phyloP scores from a whole-genome alignment of 1,140 invertebrate genomes.

The Drosophila bocki region DNA sequence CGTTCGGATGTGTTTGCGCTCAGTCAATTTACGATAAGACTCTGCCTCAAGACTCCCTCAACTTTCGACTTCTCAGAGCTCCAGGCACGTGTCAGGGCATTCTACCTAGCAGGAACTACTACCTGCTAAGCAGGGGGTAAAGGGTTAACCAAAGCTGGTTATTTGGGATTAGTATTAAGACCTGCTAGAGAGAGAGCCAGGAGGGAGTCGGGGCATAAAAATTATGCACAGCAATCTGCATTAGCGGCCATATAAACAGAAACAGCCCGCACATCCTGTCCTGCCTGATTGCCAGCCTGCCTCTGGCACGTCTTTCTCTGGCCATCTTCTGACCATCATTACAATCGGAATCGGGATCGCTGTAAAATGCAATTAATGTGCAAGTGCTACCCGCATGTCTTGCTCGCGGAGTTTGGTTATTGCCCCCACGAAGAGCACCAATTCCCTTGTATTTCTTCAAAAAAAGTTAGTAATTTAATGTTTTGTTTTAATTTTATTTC shows the following conservation, averaged over 20 bases:
- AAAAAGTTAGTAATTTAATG: neutral
- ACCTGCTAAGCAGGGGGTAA: slow-evolving; percentile 2
- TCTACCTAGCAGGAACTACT: neutral
- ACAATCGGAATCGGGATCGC: neutral
- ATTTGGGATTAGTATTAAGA: slow-evolving; percentile 49
- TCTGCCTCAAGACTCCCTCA: neutral
- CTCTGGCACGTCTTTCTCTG: no score
- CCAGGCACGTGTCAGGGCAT: slow-evolving; percentile 17
- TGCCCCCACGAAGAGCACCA: neutral
- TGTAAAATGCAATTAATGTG: slow-evolving; percentile 23
- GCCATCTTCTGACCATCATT: neutral
- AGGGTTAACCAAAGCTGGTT: neutral
- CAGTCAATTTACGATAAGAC: slow-evolving; percentile 41
- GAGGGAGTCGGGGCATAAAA: slow-evolving; percentile 3
- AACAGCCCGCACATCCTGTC: slow-evolving; percentile 45
- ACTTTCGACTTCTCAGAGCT: neutral
- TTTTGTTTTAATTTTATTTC: slow-evolving; percentile 11
- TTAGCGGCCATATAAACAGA: slow-evolving; percentile 21
- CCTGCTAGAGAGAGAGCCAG: slow-evolving; percentile 3
- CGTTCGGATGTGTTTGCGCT: slow-evolving; percentile 14
- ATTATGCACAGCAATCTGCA: slow-evolving; percentile 27
- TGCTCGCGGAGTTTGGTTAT: slow-evolving; percentile 4
- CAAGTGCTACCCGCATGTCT: slow-evolving; percentile 43
- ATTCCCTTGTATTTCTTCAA: neutral
- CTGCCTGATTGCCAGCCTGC: neutral